Evolutionary conservation across 1,140 invertebrate genomes (phyloP).

Genomic region (Drosophila repletoides): DNA sequence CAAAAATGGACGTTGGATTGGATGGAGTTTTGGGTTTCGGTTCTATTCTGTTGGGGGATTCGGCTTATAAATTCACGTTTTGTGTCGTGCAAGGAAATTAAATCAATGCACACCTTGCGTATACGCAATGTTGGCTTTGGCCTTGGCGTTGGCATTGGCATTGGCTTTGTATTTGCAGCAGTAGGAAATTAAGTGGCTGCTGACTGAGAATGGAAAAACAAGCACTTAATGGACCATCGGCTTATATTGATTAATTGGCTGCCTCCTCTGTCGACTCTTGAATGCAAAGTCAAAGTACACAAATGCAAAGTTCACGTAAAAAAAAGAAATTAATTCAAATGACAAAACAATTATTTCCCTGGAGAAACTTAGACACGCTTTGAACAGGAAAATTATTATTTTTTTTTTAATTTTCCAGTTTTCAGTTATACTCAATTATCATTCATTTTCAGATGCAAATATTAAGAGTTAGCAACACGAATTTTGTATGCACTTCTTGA

Average conservation of each 20-base stretch:
- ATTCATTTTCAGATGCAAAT: too few relatives aligned
- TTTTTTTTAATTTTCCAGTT: too few relatives aligned
- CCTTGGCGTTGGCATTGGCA: background rate
- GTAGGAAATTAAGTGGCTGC: conserved; percentile 41
- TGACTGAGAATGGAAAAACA: conserved; percentile 4
- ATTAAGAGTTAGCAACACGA: too few relatives aligned
- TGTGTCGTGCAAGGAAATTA: conserved; percentile 56
- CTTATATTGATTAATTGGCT: conserved; percentile 30
- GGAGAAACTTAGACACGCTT: too few relatives aligned
- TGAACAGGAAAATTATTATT: too few relatives aligned
- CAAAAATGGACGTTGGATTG: conserved; percentile 34
- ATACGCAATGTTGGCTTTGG: conserved; percentile 42
- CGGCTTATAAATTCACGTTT: conserved; percentile 53
- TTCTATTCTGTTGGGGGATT: too few relatives aligned
- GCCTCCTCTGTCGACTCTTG: too few relatives aligned
- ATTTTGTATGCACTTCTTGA: too few relatives aligned
- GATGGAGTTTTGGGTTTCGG: background rate
- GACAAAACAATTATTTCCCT: too few relatives aligned
- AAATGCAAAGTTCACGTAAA: too few relatives aligned
- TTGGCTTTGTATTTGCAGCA: background rate
- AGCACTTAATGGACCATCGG: conserved; percentile 8
- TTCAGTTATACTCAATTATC: too few relatives aligned
- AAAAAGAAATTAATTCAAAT: too few relatives aligned
- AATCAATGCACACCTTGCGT: conserved; percentile 26
- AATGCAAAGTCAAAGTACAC: background rate